Evolutionary conservation across 2,113 vertebrate species (phyloP).

Genomic region (Scatophagus argus): DNA sequence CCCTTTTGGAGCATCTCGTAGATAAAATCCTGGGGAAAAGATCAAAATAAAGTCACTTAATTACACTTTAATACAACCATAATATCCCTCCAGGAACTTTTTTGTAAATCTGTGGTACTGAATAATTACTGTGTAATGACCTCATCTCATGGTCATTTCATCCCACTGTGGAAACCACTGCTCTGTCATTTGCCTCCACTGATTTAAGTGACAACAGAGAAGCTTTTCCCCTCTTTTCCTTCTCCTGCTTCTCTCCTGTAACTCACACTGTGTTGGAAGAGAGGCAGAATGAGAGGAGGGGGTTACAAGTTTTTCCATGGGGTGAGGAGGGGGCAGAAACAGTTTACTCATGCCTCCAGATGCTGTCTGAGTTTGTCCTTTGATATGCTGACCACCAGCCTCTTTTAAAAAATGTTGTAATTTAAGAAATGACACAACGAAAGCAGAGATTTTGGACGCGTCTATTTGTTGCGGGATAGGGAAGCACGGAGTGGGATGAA

Average conservation of each 20-base stretch:
- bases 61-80: conserved; percentile 49
- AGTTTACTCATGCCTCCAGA: conserved; percentile 18
- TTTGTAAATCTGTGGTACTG: conserved; percentile 42
- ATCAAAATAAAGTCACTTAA: conserved; percentile 35
- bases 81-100: conserved; percentile 13
- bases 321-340: not conserved
- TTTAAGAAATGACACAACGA: conserved; percentile 76
- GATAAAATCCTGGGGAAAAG: not conserved
- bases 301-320: not conserved
- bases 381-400: conserved; percentile 50
- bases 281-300: not conserved
- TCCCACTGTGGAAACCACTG: conserved; percentile 46
- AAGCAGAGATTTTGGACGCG: conserved; percentile 56
- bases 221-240: not conserved
- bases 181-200: conserved; percentile 52
- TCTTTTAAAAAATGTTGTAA: conserved; percentile 62
- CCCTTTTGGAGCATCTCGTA: not conserved
- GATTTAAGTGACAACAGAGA: conserved; percentile 52
- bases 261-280: not conserved
- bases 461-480: conserved; percentile 47
- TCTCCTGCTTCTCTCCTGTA: not conserved
- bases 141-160: conserved; percentile 55
- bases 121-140: conserved; percentile 58
- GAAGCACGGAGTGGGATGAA: accelerated
- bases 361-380: conserved; percentile 23